Percentiles rank a stretch among this genome's conserved stretches.
Evolutionary conservation across 2,888 invertebrate species (phyloP).

Genomic region (Leptinotarsa haldemani): DNA sequence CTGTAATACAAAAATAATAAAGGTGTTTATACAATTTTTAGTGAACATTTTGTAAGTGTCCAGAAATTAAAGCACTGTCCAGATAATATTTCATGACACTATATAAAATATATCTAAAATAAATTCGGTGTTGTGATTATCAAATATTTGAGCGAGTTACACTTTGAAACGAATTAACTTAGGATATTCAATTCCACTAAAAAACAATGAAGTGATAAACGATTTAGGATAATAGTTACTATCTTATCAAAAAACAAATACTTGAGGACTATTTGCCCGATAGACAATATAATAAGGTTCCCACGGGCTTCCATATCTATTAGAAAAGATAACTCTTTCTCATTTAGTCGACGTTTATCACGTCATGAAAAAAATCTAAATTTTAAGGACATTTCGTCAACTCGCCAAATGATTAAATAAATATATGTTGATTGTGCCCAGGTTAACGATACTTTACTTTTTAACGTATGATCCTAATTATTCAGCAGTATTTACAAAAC

Average conservation of each 20-base stretch:
- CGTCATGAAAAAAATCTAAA: no score
- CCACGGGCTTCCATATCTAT: not conserved
- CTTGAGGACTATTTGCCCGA: not conserved
- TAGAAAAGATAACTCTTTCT: not conserved
- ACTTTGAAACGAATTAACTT: not conserved
- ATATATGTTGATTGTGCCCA: no score
- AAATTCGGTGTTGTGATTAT: not conserved
- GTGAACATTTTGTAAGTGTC: no score
- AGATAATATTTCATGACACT: not conserved
- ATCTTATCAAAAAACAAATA: constrained; percentile 2
- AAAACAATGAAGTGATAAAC: not conserved
- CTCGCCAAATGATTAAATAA: no score
- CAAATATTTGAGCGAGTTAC: not conserved
- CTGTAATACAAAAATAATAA: no score
- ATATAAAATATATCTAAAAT: not conserved
- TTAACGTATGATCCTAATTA: no score
- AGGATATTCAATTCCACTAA: not conserved
- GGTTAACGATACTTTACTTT: no score
- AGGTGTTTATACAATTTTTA: no score
- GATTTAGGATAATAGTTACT: not conserved
- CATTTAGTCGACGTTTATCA: not conserved
- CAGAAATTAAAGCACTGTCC: not conserved
- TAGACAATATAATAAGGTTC: not conserved
- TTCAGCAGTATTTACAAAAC: no score
- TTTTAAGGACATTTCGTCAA: no score